Percentiles rank a stretch among this genome's conserved stretches.
These are phyloP conservation scores for Poecilus cupreus DNA, from an alignment of 2,888 invertebrate genomes.

Conservation along the genomic window DNA sequence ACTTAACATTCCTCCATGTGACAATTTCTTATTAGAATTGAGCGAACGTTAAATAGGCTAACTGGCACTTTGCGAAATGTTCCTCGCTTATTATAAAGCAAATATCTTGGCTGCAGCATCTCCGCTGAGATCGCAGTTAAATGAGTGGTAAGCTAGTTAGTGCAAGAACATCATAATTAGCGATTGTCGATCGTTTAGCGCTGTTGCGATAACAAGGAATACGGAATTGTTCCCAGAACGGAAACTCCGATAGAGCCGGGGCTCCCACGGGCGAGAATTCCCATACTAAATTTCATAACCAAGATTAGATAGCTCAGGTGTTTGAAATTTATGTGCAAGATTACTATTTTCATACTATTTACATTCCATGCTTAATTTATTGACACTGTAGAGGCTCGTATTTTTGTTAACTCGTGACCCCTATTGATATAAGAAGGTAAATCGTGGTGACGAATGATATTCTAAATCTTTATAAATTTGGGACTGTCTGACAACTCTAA, in stretches of 20 bases:
- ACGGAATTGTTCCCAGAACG: slow-evolving; percentile 37
- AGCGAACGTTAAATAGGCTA: neutral
- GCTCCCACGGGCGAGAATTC: slow-evolving; percentile 33
- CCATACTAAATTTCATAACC: slow-evolving; percentile 15
- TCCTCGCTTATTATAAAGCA: neutral
- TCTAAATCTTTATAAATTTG: no score
- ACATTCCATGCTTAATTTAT: neutral
- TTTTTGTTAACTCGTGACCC: no score
- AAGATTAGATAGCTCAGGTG: slow-evolving; percentile 6
- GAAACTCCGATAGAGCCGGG: slow-evolving; percentile 21
- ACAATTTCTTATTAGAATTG: no score
- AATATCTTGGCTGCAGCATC: neutral
- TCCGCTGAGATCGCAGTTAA: neutral
- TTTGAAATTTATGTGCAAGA: neutral
- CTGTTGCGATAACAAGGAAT: slow-evolving; percentile 27
- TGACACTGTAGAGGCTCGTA: no score
- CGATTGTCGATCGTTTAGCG: slow-evolving; percentile 38
- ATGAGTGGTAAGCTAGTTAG: slow-evolving; percentile 17
- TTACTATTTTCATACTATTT: neutral
- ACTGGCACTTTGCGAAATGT: neutral
- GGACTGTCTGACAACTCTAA: no score
- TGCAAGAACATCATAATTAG: slow-evolving; percentile 27
- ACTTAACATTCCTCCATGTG: no score
- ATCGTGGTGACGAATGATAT: no score
- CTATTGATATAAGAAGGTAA: no score